These are phyloP conservation scores for Periophthalmus modestus DNA, from an alignment of 2,113 vertebrate species.

Conservation along the genomic window DNA sequence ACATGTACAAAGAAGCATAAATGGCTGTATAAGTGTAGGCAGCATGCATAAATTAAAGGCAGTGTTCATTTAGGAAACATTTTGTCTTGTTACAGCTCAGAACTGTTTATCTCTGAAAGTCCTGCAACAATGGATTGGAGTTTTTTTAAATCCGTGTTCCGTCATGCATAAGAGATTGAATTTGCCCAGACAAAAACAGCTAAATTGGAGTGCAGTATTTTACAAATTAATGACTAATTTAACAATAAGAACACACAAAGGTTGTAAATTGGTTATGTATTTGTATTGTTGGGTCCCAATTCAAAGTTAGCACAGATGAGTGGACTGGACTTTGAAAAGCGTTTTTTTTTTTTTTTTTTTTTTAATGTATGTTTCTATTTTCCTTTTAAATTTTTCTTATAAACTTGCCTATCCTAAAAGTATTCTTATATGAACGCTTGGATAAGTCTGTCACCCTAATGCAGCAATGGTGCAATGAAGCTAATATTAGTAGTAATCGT, in stretches of 20 bases:
- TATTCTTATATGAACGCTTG: not conserved
- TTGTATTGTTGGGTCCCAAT: too few species aligned
- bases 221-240: not conserved
- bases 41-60: not conserved
- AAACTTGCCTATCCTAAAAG: too few species aligned
- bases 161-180: not conserved
- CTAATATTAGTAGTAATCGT: too few species aligned
- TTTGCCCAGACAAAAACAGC: conserved; percentile 2
- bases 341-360: too few species aligned
- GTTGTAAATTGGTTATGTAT: too few species aligned
- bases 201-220: not conserved
- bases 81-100: not conserved
- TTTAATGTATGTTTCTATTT: too few species aligned
- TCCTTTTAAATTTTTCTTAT: not conserved
- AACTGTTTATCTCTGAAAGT: not conserved
- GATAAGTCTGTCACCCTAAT: not conserved
- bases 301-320: too few species aligned
- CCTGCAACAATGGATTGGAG: not conserved
- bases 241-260: not conserved
- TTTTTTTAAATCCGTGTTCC: not conserved
- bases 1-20: not conserved
- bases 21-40: not conserved
- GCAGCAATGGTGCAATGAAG: not conserved
- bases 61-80: conserved; percentile 3
- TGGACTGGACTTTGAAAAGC: too few species aligned